Conservation (phyloP, 2,888 invertebrate species). For the Protophormia terraenovae region DNA sequence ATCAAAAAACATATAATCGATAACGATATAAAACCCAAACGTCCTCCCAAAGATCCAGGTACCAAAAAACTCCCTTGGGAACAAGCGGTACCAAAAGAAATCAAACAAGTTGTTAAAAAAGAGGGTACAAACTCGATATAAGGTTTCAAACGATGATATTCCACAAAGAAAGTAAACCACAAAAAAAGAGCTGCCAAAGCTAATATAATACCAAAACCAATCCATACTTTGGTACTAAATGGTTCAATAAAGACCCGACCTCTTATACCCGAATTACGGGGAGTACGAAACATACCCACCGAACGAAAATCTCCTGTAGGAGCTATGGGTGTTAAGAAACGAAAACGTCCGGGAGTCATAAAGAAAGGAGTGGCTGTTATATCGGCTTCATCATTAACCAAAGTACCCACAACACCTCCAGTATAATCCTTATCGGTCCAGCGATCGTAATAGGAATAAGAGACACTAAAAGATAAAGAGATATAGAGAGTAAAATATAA, state of each 20-base stretch:
- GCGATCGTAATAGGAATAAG: slow-evolving; percentile 65
- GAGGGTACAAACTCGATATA: slow-evolving; percentile 75
- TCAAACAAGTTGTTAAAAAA: slow-evolving; percentile 76
- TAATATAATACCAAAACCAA: slow-evolving; percentile 80
- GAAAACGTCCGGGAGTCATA: slow-evolving; percentile 69
- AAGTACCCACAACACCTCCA: slow-evolving; percentile 76
- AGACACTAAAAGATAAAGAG: slow-evolving; percentile 68
- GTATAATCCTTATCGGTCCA: slow-evolving; percentile 74
- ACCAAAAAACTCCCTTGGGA: slow-evolving; percentile 82
- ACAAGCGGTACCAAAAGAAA: slow-evolving; percentile 82
- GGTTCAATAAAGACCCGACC: slow-evolving; percentile 84
- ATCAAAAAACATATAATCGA: slow-evolving; percentile 81
- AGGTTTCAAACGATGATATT: slow-evolving; percentile 70
- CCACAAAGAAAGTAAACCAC: slow-evolving; percentile 77
- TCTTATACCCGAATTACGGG: slow-evolving; percentile 83
- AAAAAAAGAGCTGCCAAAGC: slow-evolving; percentile 77
- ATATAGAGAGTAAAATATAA: not conserved
- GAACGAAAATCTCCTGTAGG: slow-evolving; percentile 76
- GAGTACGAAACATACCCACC: slow-evolving; percentile 84
- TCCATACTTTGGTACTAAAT: slow-evolving; percentile 84
- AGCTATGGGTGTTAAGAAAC: slow-evolving; percentile 65
- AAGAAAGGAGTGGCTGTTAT: slow-evolving; percentile 71
- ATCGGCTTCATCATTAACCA: slow-evolving; percentile 73
- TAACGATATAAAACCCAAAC: slow-evolving; percentile 76
- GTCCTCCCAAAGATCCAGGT: slow-evolving; percentile 81